Evolutionary conservation across 2,888 invertebrate genomes (phyloP).

Genomic region (Hecatera dysodea): DNA sequence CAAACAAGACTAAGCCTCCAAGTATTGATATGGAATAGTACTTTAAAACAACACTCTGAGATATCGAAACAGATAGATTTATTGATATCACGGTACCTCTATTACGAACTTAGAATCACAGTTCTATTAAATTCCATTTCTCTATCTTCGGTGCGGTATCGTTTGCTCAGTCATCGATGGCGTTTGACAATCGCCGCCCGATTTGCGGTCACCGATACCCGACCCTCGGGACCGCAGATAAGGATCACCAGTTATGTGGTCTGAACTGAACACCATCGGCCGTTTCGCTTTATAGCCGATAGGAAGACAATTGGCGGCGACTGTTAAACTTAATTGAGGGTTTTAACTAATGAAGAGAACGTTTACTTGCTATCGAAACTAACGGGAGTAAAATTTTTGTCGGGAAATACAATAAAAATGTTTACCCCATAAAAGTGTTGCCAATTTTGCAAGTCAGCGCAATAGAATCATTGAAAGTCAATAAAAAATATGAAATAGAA

Average conservation of each 20-base stretch:
- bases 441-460: constrained; percentile 36
- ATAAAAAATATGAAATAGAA: constrained; percentile 84
- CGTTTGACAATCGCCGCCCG: constrained; percentile 64
- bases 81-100: constrained; percentile 28
- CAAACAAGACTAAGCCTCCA: constrained; percentile 22
- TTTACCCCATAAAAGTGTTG: constrained; percentile 8
- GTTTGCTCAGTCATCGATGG: constrained; percentile 59
- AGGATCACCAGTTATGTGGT: constrained; percentile 63
- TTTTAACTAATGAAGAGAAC: constrained; percentile 45
- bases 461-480: constrained; percentile 76
- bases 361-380: constrained; percentile 24
- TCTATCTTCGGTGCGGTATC: constrained; percentile 36
- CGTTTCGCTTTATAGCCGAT: constrained; percentile 62
- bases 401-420: not conserved
- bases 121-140: constrained; percentile 52
- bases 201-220: constrained; percentile 69
- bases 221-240: constrained; percentile 60
- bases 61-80: constrained; percentile 21
- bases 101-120: constrained; percentile 29
- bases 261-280: constrained; percentile 50
- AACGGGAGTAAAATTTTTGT: not conserved
- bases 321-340: constrained; percentile 59
- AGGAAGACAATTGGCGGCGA: constrained; percentile 56
- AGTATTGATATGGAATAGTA: constrained; percentile 22
- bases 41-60: not conserved